Conservation (phyloP, 2,797 vertebrate species). For the Chelon auratus region DNA sequence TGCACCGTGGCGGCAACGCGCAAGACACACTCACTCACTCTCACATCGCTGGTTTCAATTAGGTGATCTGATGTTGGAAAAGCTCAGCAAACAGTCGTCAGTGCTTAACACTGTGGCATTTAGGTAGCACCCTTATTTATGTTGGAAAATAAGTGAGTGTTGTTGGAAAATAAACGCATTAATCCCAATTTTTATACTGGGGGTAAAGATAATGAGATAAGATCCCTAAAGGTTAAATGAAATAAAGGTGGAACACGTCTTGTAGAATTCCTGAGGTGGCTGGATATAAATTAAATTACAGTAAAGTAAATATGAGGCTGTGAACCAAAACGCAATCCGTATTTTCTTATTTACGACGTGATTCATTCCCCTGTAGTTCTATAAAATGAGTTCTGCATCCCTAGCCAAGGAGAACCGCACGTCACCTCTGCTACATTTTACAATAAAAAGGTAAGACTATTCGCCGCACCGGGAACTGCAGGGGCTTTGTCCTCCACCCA, state of each 20-base stretch:
- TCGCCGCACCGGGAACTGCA: slow-evolving; percentile 39
- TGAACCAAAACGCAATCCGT: too few relatives aligned
- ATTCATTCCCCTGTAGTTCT: too few relatives aligned
- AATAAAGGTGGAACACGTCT: slow-evolving; percentile 20
- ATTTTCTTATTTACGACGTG: too few relatives aligned
- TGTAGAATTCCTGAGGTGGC: slow-evolving; percentile 1
- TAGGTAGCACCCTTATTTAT: background rate
- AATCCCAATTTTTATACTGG: too few relatives aligned
- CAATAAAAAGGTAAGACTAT: slow-evolving; percentile 41
- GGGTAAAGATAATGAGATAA: too few relatives aligned
- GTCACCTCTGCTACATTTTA: slow-evolving; percentile 26
- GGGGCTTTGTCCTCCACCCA: slow-evolving; percentile 48
- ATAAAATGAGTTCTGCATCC: background rate
- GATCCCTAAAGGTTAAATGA: background rate
- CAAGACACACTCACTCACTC: slow-evolving; percentile 24
- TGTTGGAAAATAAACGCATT: background rate
- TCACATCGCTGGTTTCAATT: slow-evolving; percentile 25
- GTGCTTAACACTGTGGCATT: slow-evolving; percentile 5
- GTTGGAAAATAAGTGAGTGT: background rate
- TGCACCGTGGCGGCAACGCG: slow-evolving; percentile 28
- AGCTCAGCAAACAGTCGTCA: slow-evolving; percentile 2
- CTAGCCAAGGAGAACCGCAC: slow-evolving; percentile 8
- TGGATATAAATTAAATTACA: too few relatives aligned
- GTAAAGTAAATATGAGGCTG: too few relatives aligned
- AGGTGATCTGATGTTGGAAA: slow-evolving; percentile 9